phyloP scores from a whole-genome alignment of 2,888 invertebrate genomes.

The Eretmocerus hayati region DNA sequence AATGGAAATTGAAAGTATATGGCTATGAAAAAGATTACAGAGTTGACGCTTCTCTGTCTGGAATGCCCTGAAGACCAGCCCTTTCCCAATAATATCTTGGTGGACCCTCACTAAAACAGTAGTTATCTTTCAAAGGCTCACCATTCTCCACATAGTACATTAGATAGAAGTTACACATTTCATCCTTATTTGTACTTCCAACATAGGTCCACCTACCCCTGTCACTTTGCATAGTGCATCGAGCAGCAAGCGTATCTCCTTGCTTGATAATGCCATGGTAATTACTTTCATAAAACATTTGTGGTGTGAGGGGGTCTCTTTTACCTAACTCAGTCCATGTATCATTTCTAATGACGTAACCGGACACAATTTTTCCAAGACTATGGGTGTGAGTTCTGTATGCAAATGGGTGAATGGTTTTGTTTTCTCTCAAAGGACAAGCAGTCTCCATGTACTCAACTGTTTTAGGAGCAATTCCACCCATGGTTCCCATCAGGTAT shows the following conservation, averaged over 20 bases:
- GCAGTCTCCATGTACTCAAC: slow-evolving; percentile 86
- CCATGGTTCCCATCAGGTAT: slow-evolving; percentile 80
- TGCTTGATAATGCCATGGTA: slow-evolving; percentile 56
- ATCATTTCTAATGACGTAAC: slow-evolving; percentile 54
- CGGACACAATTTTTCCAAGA: slow-evolving; percentile 77
- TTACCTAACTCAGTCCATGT: slow-evolving; percentile 80
- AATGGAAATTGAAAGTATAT: too few species aligned
- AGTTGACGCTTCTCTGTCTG: slow-evolving; percentile 62
- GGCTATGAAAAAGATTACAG: too few species aligned
- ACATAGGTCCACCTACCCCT: slow-evolving; percentile 59
- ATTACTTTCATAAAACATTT: slow-evolving; percentile 88
- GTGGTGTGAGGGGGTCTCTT: slow-evolving; percentile 78
- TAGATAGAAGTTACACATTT: slow-evolving; percentile 94
- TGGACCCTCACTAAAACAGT: slow-evolving; percentile 79
- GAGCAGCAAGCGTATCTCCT: slow-evolving; percentile 76
- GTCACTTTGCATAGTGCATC: slow-evolving; percentile 86
- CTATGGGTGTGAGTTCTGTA: slow-evolving; percentile 92
- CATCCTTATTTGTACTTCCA: slow-evolving; percentile 78
- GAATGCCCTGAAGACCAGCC: slow-evolving; percentile 65
- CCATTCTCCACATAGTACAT: slow-evolving; percentile 85
- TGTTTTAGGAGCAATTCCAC: slow-evolving; percentile 62
- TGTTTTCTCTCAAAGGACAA: slow-evolving; percentile 72
- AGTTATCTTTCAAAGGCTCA: slow-evolving; percentile 68
- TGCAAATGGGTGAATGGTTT: slow-evolving; percentile 88
- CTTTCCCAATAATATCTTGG: slow-evolving; percentile 77